Percentiles rank a stretch among this genome's conserved stretches.
Conservation (phyloP, 1,140 invertebrate genomes). For the Calosoma granatense region DNA sequence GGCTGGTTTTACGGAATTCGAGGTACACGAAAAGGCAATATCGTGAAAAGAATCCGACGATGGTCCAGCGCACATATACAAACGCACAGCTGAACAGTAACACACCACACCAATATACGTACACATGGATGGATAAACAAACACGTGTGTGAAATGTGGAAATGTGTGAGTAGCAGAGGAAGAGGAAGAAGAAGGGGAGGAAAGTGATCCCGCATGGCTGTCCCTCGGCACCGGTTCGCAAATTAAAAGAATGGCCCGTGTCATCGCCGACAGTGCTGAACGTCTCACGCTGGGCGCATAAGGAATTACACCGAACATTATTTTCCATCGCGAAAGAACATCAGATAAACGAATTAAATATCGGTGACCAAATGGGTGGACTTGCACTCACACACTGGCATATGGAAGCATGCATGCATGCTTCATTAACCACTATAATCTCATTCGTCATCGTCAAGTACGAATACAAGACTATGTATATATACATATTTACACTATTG, state of each 20-base stretch:
- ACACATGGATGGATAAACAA: background rate
- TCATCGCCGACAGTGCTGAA: slow-evolving; percentile 2
- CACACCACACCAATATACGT: background rate
- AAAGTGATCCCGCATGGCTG: too few species aligned
- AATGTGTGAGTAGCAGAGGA: background rate
- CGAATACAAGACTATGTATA: too few species aligned
- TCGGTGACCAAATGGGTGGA: background rate
- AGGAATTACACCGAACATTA: background rate
- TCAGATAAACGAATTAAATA: slow-evolving; percentile 1
- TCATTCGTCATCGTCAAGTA: too few species aligned
- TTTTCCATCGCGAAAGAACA: background rate
- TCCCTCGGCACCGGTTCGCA: background rate
- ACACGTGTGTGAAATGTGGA: too few species aligned
- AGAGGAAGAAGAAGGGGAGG: background rate
- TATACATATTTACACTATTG: too few species aligned
- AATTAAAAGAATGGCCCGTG: slow-evolving; percentile 6
- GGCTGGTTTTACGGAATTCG: slow-evolving; percentile 6
- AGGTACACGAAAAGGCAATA: slow-evolving; percentile 8
- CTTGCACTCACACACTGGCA: too few species aligned
- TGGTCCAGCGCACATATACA: too few species aligned
- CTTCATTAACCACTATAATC: too few species aligned
- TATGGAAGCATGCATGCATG: too few species aligned
- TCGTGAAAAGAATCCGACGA: slow-evolving; percentile 1
- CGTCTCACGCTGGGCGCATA: slow-evolving; percentile 1
- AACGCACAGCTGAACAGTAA: background rate